Evolutionary conservation across 2,113 vertebrate genomes (phyloP), one percentile per base, ranked within the genome.

Genomic region (Rhegmatorhina hoffmannsi): DNA sequence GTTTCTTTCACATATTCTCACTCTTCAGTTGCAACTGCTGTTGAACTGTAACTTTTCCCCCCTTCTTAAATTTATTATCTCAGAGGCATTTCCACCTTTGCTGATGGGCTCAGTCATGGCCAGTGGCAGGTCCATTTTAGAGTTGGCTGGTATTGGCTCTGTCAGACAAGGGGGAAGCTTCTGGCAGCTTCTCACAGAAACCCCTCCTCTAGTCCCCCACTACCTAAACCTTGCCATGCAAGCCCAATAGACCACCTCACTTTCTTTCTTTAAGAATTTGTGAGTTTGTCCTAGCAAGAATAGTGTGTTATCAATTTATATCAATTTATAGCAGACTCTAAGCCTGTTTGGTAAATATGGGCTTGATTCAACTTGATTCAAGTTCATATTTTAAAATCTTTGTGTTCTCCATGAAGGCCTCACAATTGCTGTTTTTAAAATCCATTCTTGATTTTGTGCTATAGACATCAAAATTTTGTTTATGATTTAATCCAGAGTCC

Each of bases 391-490:
- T 94, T 74, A 89, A 91, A 94, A 84, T 74, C 76, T 78, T 90
- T 95, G 56, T 95, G 28, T 78, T 94, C 91, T 82, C 91, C 67
- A 34, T 84, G 73, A 60, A 75, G 40, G 11, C 13, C 31, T 95
- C 36, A 31, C 47, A 58, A 89, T 70, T 81, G 34, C 47, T 70
- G 12, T 91, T 89, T 84, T 96, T 96, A 86, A 87, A 92, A 91
- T 82, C 80, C 80, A 64, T 92, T 92, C 84, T 87, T 89, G 74
- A 74, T 92, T 90, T 84, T 31, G 13, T 91, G 66, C 31, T 92
- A 67, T 44, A 94, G 91, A 92, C 84, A 87, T 94, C 58, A 94
- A 94, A 91, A 95, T 92, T 91, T 92, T 84, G 34, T 62, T 81
- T 11, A 5, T 82, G 36, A 89, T 94, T 94, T 95, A 89, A 84